Evolutionary conservation across 2,888 invertebrate genomes (phyloP), one percentile per base, ranked within the genome.

Genomic region (Stegophylla sp.): DNA sequence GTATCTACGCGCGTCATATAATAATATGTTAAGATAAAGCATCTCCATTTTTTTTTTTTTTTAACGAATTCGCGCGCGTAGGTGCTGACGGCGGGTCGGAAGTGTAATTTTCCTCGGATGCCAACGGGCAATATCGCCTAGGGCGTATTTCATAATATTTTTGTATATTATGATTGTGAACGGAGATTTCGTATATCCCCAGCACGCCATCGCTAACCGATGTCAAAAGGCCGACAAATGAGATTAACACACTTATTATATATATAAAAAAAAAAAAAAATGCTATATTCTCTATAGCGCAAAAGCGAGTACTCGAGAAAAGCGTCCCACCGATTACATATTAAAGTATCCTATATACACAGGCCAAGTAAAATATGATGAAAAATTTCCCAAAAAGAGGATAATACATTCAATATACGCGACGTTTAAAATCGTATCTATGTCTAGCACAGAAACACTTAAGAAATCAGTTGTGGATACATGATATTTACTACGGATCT

Each of bases 41-140:
- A n/a, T n/a, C n/a, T n/a, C n/a, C n/a, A n/a, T n/a, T n/a, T n/a
- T n/a, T n/a, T n/a, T n/a, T n/a, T 26, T 63, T 20, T 45, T 74
- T 71, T 51, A 64, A 75, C 28, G 17, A 28, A 69, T 7, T 26
- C 20, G 15, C 59, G 15, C 59, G 61, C 61, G 71, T 69, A 59
- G 61, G 61, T 61, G 59, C 26, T 45, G 45, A 77, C n/a, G n/a
- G n/a, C 28, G 26, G 1, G 34, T 61, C 61, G 53, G 17, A 48
- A 56, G 61, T 69, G 61, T 69, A 79, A 79, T 79, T 69, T 79
- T 48, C 61, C 3, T 69, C 13, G 26, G 26, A 67, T 48, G 48
- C 69, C 15, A 45, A 28, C 28, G 43, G 13, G 34, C 28, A 3
- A n/a, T n/a, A n/a, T n/a, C n/a, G n/a, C n/a, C n/a, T n/a, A 12